phyloP scores from a whole-genome alignment of 2,888 invertebrate species.

The Osmoderma eremita region DNA sequence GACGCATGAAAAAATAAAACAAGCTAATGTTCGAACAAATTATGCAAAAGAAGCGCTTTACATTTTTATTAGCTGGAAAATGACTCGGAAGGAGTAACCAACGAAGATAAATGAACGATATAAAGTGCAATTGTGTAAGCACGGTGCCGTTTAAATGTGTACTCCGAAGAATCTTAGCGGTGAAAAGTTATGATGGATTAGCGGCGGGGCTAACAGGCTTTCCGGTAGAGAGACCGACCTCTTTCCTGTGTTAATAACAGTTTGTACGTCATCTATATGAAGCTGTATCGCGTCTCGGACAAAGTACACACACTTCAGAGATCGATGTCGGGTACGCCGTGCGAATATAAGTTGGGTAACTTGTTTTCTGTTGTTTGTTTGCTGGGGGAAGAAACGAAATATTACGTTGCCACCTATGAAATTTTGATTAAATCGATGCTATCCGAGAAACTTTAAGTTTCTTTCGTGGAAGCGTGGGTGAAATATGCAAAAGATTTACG shows the following conservation, averaged over 20 bases:
- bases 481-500: too few species aligned
- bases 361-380: background rate
- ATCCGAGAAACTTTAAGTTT: too few species aligned
- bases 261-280: conserved; percentile 27
- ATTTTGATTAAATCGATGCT: too few species aligned
- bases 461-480: too few species aligned
- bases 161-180: conserved; percentile 39
- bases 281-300: conserved; percentile 16
- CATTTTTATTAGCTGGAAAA: conserved; percentile 61
- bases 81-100: conserved; percentile 55
- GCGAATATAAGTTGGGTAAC: conserved; percentile 11
- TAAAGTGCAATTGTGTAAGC: conserved; percentile 55
- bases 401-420: background rate
- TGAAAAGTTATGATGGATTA: conserved; percentile 51
- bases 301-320: conserved; percentile 19
- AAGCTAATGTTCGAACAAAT: conserved; percentile 59
- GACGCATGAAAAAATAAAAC: conserved; percentile 50
- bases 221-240: conserved; percentile 14
- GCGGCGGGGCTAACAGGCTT: conserved; percentile 45
- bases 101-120: conserved; percentile 59
- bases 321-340: conserved; percentile 13
- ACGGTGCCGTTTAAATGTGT: conserved; percentile 53
- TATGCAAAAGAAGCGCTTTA: conserved; percentile 62
- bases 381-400: background rate
- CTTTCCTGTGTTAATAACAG: conserved; percentile 27